A percentile compares a stretch with the other conserved stretches of the same genome.
Conservation (phyloP, 2,888 invertebrate genomes). For the Melanostoma mellinum region DNA sequence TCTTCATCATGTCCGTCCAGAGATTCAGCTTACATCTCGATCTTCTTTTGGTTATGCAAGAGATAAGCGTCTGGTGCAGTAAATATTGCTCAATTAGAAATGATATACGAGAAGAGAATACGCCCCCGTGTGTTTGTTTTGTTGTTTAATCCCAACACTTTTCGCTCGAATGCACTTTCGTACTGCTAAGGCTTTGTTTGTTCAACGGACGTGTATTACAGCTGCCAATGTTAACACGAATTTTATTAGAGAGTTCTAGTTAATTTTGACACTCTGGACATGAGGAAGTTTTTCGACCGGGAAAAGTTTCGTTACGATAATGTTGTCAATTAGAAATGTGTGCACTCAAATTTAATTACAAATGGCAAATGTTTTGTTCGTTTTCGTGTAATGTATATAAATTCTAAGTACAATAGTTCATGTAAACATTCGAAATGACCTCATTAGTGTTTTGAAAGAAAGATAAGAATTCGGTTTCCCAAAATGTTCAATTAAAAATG, state of each 20-base stretch:
- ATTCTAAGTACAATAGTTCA: no score
- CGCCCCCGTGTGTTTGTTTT: slow-evolving; percentile 7
- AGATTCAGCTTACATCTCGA: no score
- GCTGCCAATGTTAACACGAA: slow-evolving; percentile 31
- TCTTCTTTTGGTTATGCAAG: slow-evolving; percentile 31
- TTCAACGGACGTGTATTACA: slow-evolving; percentile 21
- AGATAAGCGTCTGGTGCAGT: slow-evolving; percentile 20
- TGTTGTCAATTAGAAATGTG: slow-evolving; percentile 6
- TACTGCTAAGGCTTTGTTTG: not conserved
- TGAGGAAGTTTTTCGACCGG: slow-evolving; percentile 32
- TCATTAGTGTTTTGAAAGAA: no score
- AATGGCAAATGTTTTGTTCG: no score
- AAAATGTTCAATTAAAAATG: no score
- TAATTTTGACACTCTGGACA: slow-evolving; percentile 29
- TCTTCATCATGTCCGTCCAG: not conserved
- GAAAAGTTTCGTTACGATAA: not conserved
- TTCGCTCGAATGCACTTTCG: slow-evolving; percentile 28
- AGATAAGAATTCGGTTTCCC: no score
- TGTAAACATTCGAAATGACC: no score
- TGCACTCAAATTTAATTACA: no score
- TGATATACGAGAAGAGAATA: slow-evolving; percentile 20
- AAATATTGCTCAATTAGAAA: slow-evolving; percentile 33
- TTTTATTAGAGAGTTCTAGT: slow-evolving; percentile 8
- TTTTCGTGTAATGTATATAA: no score
- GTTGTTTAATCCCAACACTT: slow-evolving; percentile 20